Evolutionary conservation across 1,140 invertebrate species (phyloP), one percentile per base, ranked within the genome.

Genomic region (Drosophila nasuta): DNA sequence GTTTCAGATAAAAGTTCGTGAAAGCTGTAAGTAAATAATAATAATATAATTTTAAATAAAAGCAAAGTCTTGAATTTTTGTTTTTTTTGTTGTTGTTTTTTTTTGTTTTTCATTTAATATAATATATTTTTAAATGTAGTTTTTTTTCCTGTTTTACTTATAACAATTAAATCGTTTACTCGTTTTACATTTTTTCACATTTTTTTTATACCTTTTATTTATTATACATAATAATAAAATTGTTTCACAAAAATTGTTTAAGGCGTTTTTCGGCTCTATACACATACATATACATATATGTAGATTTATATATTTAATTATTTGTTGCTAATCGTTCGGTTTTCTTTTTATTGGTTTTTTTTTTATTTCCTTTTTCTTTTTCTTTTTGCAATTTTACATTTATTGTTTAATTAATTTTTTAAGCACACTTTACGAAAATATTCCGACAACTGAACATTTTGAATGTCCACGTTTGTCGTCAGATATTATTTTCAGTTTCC

Each of bases 151-250:
- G 76, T 89, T 78, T 79, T 72, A 81, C 77, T 83, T 85, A 88
- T 78, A 81, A 85, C 80, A 89, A 89, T 90, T 89, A 86, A 76
- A 89, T 87, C 82, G 70, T 85, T 85, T 85, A 80, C 70, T 82
- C 70, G 52, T 85, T 90, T 85, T 82, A 87, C 82, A 86, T 79
- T 82, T 77, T 77, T 82, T 77, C 62, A 72, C 75, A 77, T 79
- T 67, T 43, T 3, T 2, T 75, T 51, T 57, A 62, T 62, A 71
- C 33, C 17, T 33, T 59, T 68, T 48, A 20, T 62, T 74, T 73
- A 52, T 77, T 59, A 74, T 62, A 77, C 56, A 71, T 75, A 30
- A 68, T 73, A 73, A 70, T 78, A 88, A 88, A 87, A 87, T 83
- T 80, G 83, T 87, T 87, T 87, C 86, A 87, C 83, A 87, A 88